Base-by-base conservation (phyloP, 2,797 vertebrate species). In the Aphelocoma californica region DNA sequence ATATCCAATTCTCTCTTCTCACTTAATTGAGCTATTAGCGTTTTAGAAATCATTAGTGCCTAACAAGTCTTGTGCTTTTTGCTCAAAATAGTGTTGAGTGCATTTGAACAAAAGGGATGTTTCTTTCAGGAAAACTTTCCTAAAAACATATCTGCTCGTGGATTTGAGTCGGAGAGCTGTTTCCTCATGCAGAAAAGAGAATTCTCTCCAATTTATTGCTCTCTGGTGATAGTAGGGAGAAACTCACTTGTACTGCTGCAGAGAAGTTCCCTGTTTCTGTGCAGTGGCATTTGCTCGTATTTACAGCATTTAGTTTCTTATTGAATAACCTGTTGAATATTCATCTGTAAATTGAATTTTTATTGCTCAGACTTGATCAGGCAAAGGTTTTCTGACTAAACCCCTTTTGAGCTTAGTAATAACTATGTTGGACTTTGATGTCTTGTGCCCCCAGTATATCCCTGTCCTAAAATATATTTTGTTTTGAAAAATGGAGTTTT, bases 21-120 rank as follows among this genome's bases (percentile, higher is more conserved):
- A 29, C 45, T 91, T 87, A 82, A 92, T 66, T 89, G 90, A 65
- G 71, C 87, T 54, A 40, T 93, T 94, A 91, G 92, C 93, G 90
- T 91, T 95, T 92, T 26, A 61, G 64, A 87, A 91, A 34, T n/a
- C n/a, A 4, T 88, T 84, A 87, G n/a, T 38, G 56, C 32, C 15
- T 82, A 65, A 44, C 34, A 82, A 89, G 56, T 51, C 56, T 38
- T 42, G 19, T 7, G 6, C 15, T 89, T 82, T 47, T 38, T 40
- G 20, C 40, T 82, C 14, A 34, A 79, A 64, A 20, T 54, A 69
- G 21, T 19, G 4, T 34, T 42, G 26, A 28, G 8, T 70, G 2
- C 34, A 44, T 36, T 47, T 54, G 54, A 38, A 38, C n/a, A 65
- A 87, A 92, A 85, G 15, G 23, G 2, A 2, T 5, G 0, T 31